Base-by-base conservation (phyloP, 2,888 invertebrate genomes). In the Tuta absoluta region DNA sequence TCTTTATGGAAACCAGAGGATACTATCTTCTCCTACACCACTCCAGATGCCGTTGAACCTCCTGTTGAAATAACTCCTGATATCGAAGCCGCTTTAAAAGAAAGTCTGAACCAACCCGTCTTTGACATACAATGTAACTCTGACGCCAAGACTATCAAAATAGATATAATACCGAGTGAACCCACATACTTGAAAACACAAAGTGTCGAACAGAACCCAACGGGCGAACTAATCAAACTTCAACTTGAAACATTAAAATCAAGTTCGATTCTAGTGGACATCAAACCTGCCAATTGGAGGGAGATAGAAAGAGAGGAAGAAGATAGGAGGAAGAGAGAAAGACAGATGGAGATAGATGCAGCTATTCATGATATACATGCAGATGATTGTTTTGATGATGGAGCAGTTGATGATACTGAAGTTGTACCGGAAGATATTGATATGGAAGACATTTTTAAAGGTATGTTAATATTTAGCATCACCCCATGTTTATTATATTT, bases 401-500 rank as follows among this genome's bases (percentile, higher is more conserved):
- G 33, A n/a, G 45, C 19, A 8, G n/a, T 10, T 12, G 23, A 38
- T 14, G 53, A 53, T n/a, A 5, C 19, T 51, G 38, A 21, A 0
- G 0, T 37, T 28, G 24, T 28, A 24, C 23, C 41, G 11, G 59
- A 19, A 12, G 64, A 66, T 1, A 51, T 70, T 3, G 66, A 68
- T 59, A 48, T 70, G 17, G 67, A 68, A 17, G 70, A 70, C 23
- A 64, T 70, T 3, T 70, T 70, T 45, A 70, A 70, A 65, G 70
- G 66, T 48, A 48, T 21, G 33, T 59, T 59, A 1, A 38, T 11
- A 2, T 21, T 58, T 2, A n/a, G 7, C 10, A 3, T 19, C 8
- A 2, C 4, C 12, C 14, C 19, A 21, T 12, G 23, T 21, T 8
- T 51, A n/a, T n/a, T n/a, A n/a, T n/a, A n/a, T n/a, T n/a, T n/a